phyloP scores from a whole-genome alignment of 2,113 vertebrate species.

The Lagopus muta region DNA sequence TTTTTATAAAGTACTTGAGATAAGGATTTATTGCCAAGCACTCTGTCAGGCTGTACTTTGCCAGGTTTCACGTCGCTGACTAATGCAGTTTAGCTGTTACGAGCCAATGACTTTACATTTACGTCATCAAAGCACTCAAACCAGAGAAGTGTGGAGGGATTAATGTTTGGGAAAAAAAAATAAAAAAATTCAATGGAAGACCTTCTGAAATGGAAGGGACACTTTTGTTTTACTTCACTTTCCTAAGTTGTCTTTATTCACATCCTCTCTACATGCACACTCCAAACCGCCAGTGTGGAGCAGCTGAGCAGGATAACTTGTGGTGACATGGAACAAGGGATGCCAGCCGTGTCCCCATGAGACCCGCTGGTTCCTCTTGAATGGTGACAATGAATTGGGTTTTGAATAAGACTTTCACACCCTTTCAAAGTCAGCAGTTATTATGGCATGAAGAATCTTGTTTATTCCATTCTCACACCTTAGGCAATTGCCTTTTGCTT shows the following conservation, averaged over 20 bases:
- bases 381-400: rapidly evolving
- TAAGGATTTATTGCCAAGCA: slow-evolving; percentile 9
- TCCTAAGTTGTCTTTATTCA: rapidly evolving
- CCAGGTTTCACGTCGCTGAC: slow-evolving; percentile 23
- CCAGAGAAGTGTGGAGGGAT: neutral
- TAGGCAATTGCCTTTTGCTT: neutral
- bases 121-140: neutral
- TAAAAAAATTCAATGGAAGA: neutral
- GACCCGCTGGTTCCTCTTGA: neutral
- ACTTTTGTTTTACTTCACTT: neutral
- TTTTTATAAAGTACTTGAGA: neutral
- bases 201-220: rapidly evolving
- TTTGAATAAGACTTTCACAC: neutral
- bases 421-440: neutral
- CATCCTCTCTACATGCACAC: neutral
- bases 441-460: neutral
- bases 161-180: neutral
- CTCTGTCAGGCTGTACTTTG: neutral
- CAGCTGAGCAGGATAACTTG: neutral
- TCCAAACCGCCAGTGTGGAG: rapidly evolving
- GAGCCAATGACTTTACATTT: neutral
- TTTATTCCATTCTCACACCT: neutral
- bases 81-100: neutral
- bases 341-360: neutral
- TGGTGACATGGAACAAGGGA: rapidly evolving